Evolutionary conservation across 2,888 invertebrate genomes (phyloP).

Genomic region (Tetanocera ferruginea): DNA sequence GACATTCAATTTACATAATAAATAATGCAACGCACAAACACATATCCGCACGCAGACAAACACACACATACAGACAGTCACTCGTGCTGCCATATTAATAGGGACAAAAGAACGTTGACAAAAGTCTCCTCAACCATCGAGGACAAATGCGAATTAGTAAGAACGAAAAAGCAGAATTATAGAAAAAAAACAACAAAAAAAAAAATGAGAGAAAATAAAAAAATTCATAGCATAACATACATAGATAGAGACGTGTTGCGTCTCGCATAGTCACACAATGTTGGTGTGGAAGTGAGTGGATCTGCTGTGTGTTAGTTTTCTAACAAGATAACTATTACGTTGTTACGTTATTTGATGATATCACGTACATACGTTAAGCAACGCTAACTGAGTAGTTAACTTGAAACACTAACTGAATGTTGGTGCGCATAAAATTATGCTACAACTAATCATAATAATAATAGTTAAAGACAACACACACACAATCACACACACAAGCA

Average conservation of each 20-base stretch:
- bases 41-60: background rate
- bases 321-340: conserved; percentile 65
- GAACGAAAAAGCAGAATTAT: background rate
- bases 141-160: too few species aligned
- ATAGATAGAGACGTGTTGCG: background rate
- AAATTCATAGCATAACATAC: background rate
- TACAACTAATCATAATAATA: conserved; percentile 37
- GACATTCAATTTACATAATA: conserved; percentile 28
- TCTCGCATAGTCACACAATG: background rate
- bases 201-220: background rate
- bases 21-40: conserved; percentile 17
- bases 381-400: conserved; percentile 66
- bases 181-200: background rate
- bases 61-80: background rate
- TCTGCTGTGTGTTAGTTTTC: conserved; percentile 38
- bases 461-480: conserved; percentile 42
- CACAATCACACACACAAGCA: conserved; percentile 33
- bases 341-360: conserved; percentile 66
- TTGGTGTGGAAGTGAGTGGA: background rate
- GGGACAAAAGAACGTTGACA: conserved; percentile 3
- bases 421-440: conserved; percentile 39
- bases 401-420: conserved; percentile 34
- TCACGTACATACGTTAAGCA: conserved; percentile 68
- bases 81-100: background rate
- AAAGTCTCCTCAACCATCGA: background rate